These are phyloP conservation scores for Netelia inedita DNA, from an alignment of 2,888 invertebrate species.

Conservation along the genomic window DNA sequence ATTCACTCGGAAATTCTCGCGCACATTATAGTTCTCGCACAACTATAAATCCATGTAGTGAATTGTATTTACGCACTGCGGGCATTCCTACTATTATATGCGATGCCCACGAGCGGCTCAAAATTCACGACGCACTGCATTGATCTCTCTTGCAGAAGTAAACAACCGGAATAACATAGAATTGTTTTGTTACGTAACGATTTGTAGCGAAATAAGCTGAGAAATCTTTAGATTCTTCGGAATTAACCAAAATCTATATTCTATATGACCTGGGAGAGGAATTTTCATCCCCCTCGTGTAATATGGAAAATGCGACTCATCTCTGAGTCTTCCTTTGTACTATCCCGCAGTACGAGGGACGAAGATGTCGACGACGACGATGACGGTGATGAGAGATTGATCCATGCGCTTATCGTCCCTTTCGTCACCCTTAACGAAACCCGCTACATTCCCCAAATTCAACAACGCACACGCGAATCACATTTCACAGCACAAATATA, in stretches of 20 bases:
- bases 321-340: neutral
- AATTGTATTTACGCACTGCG: conserved; percentile 51
- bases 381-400: neutral
- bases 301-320: neutral
- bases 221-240: no score
- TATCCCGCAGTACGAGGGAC: neutral
- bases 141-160: neutral
- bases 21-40: conserved; percentile 7
- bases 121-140: conserved; percentile 8
- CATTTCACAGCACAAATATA: no score
- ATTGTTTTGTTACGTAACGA: neutral
- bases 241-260: no score
- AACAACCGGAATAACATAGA: neutral
- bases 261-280: neutral
- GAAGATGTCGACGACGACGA: neutral
- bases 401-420: neutral
- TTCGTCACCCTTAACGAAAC: neutral
- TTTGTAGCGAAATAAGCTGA: neutral
- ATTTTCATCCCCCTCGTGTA: neutral
- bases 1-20: conserved; percentile 52
- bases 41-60: neutral
- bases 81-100: conserved; percentile 8
- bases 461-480: no score
- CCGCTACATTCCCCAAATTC: no score
- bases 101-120: neutral